Conservation (phyloP, 1,140 invertebrate genomes). For the Stegodyphus mimosarum region DNA sequence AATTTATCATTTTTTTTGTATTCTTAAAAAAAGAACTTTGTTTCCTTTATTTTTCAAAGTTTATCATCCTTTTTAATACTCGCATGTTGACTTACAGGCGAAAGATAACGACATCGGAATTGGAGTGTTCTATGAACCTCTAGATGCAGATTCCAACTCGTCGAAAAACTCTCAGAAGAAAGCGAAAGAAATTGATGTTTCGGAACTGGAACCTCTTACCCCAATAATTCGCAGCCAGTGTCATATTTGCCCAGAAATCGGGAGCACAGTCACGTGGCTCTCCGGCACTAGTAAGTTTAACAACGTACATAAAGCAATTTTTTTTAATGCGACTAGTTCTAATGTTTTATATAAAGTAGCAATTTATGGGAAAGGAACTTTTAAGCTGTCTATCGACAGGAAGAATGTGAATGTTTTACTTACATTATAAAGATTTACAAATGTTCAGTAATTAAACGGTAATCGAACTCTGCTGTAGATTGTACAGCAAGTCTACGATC, state of each 20-base stretch:
- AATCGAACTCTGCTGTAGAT: too few species aligned
- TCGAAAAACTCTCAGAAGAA: background rate
- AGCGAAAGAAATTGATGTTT: slow-evolving; percentile 20
- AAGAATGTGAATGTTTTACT: too few species aligned
- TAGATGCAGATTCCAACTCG: background rate
- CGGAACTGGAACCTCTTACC: slow-evolving; percentile 22
- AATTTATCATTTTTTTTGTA: too few species aligned
- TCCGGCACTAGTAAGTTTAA: slow-evolving; percentile 16
- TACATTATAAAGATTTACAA: too few species aligned
- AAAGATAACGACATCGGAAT: slow-evolving; percentile 48
- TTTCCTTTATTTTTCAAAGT: background rate
- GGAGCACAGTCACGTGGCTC: background rate
- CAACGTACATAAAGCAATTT: too few species aligned
- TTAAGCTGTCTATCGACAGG: too few species aligned
- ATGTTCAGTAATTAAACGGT: too few species aligned
- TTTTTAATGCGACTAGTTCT: too few species aligned
- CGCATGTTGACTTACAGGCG: background rate
- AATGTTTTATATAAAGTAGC: too few species aligned
- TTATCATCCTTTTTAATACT: background rate
- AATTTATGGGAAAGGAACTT: too few species aligned
- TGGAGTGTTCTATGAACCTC: background rate
- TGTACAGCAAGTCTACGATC: too few species aligned
- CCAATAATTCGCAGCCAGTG: slow-evolving; percentile 35
- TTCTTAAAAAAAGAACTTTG: too few species aligned
- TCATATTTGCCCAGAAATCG: slow-evolving; percentile 27